Base-by-base conservation (phyloP, 2,888 invertebrate genomes). In the Rotaria magnacalcarata region DNA sequence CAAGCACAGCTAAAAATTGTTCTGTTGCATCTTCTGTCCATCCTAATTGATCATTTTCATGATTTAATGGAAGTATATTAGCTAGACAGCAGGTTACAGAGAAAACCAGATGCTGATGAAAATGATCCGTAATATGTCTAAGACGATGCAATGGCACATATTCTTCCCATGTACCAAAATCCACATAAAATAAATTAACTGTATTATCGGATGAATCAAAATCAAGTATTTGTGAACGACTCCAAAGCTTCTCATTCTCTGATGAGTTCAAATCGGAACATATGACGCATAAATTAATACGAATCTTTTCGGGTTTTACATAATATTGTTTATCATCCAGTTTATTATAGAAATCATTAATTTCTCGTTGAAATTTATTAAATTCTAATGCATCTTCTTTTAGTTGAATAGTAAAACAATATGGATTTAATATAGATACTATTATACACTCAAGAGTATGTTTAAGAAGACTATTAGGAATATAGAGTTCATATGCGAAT, bases 181-280 rank as follows among this genome's bases (percentile, higher is more conserved):
- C 67, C 11, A 67, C 67, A 67, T 67, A 27, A 34, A 67, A 67
- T 14, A 67, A 27, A 67, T 67, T 67, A 11, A 67, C 67, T 27
- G 67, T 67, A 67, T 67, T 67, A 27, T 67, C 67, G 14, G 27
- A 34, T 16, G 67, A 16, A 19, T 67, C 67, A 34, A 67, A 67
- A 67, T 67, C 67, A 67, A 67, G 67, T 27, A 67, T 67, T 19
- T 67, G 67, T 67, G 67, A 67, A 34, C 67, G 67, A 34, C 34
- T 67, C 67, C 67, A 67, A 27, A 67, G 27, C 16, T 27, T 27
- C 27, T 67, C 27, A 7, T 34, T 27, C 16, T 34, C 34, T 4
- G 16, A 11, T 67, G 67, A 67, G 27, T 67, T 67, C 5, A 34
- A 11, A 67, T 67, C 34, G 34, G 16, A 67, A 34, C 67, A 67